Evolutionary conservation across 2,113 vertebrate species (phyloP).

Genomic region (Erythrolamprus reginae): DNA sequence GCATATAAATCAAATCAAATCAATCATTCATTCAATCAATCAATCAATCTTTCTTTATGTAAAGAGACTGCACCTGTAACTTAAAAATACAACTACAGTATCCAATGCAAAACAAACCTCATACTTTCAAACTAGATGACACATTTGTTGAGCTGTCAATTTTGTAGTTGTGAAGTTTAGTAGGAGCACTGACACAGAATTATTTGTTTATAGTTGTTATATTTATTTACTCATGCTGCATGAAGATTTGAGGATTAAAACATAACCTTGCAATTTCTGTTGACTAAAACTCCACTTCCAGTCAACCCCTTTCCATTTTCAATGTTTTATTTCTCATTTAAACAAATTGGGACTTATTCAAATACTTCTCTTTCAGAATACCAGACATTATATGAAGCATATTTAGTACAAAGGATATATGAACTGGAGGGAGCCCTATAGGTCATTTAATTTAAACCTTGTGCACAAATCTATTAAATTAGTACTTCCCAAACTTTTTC

Average conservation of each 20-base stretch:
- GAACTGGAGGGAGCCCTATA: neutral
- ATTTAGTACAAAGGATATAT: neutral
- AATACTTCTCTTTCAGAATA: neutral
- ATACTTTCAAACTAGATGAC: neutral
- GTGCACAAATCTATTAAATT: neutral
- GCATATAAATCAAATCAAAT: too few species aligned
- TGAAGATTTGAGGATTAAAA: neutral
- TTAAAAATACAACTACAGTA: neutral
- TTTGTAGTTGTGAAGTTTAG: neutral
- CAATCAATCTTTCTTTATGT: neutral
- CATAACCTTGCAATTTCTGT: neutral
- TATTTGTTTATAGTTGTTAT: neutral
- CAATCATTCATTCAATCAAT: too few species aligned
- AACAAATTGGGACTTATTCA: neutral
- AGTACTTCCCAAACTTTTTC: neutral
- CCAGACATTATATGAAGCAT: neutral
- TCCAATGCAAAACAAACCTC: neutral
- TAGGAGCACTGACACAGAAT: neutral
- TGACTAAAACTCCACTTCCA: neutral
- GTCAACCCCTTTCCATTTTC: neutral
- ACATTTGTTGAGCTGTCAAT: neutral
- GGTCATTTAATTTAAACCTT: neutral
- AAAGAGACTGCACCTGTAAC: neutral
- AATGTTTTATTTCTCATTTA: neutral
- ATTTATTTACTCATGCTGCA: neutral